These are phyloP conservation scores for Condylostylus longicornis DNA, from an alignment of 1,140 invertebrate species.

Conservation along the genomic window DNA sequence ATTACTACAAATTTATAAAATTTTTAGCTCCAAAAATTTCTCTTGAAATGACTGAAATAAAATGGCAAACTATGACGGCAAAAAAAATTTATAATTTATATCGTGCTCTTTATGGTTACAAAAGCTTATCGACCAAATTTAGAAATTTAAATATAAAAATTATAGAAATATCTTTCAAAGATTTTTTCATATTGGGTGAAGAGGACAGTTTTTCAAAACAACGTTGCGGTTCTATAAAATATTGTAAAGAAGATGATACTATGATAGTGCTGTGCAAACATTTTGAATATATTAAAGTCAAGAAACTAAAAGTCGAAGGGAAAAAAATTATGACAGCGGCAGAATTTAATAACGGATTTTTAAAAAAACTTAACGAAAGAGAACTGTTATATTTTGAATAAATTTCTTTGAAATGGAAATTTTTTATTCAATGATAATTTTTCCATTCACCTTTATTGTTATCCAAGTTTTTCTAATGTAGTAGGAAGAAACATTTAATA, in stretches of 20 bases:
- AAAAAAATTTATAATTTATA: conserved; percentile 46
- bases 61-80: conserved; percentile 46
- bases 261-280: conserved; percentile 44
- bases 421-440: no score
- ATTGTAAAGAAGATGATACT: conserved; percentile 34
- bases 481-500: no score
- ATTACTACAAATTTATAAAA: conserved; percentile 4
- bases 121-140: conserved; percentile 44
- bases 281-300: conserved; percentile 39
- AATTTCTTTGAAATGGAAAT: no score
- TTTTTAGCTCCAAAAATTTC: conserved; percentile 56
- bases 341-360: conserved; percentile 54
- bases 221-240: conserved; percentile 38
- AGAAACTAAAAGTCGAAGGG: conserved; percentile 39
- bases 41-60: conserved; percentile 39
- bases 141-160: conserved; percentile 42
- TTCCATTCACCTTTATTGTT: no score
- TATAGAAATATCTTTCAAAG: no score
- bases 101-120: conserved; percentile 47
- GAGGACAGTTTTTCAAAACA: no score
- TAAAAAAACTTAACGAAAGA: conserved; percentile 32
- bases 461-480: no score
- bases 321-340: conserved; percentile 42
- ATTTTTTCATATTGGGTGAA: no score
- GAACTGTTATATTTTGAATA: conserved; percentile 11